Conservation (phyloP, 2,888 invertebrate genomes). For the Diplazon laetatorius region DNA sequence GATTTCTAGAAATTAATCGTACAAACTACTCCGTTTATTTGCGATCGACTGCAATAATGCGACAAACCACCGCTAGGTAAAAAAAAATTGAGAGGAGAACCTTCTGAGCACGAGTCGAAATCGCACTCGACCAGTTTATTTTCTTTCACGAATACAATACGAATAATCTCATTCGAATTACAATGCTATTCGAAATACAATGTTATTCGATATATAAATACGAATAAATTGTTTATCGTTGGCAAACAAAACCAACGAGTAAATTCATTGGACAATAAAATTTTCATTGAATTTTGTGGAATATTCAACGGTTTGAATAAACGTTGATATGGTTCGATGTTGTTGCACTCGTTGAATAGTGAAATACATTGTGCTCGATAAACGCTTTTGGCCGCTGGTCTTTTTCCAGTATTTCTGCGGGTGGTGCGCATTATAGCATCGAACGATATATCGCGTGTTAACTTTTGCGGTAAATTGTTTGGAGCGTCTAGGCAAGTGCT, state of each 20-base stretch:
- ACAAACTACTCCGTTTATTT: too few relatives aligned
- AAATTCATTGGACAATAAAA: not conserved
- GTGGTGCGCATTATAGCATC: not conserved
- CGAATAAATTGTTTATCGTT: too few relatives aligned
- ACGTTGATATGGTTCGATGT: not conserved
- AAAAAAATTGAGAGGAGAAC: too few relatives aligned
- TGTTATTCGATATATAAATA: too few relatives aligned
- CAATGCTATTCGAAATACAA: too few relatives aligned
- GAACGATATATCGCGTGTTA: conserved; percentile 45
- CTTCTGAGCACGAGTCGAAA: too few relatives aligned
- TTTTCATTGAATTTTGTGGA: not conserved
- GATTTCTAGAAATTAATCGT: too few relatives aligned
- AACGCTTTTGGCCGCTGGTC: conserved; percentile 16
- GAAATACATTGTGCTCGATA: conserved; percentile 31
- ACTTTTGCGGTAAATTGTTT: conserved; percentile 64
- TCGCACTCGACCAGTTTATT: too few relatives aligned
- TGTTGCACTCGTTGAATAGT: conserved; percentile 21
- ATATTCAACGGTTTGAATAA: not conserved
- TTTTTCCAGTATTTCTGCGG: conserved; percentile 3
- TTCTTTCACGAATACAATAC: too few relatives aligned
- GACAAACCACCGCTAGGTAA: too few relatives aligned
- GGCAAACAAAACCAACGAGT: not conserved
- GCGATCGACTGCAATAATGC: too few relatives aligned
- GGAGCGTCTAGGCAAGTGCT: conserved; percentile 57
- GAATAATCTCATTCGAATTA: too few relatives aligned